Conservation (phyloP, 2,113 vertebrate genomes). For the Gadus macrocephalus region DNA sequence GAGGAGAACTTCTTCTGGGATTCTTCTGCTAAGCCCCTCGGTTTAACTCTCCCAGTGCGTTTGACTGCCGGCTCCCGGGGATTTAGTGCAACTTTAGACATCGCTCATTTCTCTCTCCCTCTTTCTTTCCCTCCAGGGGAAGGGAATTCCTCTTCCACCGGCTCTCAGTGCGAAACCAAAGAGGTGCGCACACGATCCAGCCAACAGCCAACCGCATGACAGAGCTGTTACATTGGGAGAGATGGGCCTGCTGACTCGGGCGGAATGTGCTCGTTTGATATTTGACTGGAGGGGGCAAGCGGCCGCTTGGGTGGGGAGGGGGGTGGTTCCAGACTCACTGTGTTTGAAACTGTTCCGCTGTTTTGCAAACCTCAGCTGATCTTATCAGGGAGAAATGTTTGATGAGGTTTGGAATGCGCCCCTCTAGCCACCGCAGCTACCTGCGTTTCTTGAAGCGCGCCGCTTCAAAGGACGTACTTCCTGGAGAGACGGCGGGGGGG, state of each 20-base stretch:
- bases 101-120: constrained; percentile 31
- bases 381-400: constrained; percentile 81
- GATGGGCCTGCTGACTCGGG: constrained; percentile 14
- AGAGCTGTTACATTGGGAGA: constrained; percentile 22
- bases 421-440: constrained; percentile 73
- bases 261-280: constrained; percentile 53
- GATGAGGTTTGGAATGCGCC: constrained; percentile 77
- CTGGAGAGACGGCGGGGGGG: constrained; percentile 2
- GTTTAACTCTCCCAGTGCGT: constrained; percentile 43
- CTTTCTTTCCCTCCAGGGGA: neutral
- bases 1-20: constrained; percentile 2
- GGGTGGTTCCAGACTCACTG: constrained; percentile 40
- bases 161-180: constrained; percentile 1
- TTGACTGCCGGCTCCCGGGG: constrained; percentile 40
- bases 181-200: constrained; percentile 4
- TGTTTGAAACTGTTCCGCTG: constrained; percentile 58
- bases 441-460: constrained; percentile 53
- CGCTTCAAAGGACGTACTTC: constrained; percentile 50
- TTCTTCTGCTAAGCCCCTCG: constrained; percentile 68
- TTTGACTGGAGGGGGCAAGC: constrained; percentile 45
- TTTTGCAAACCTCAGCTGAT: constrained; percentile 67
- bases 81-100: constrained; percentile 36
- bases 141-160: neutral
- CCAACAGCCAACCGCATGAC: constrained; percentile 2
- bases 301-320: constrained; percentile 19